Conservation (phyloP, 2,888 invertebrate species). For the Sturmia bella region DNA sequence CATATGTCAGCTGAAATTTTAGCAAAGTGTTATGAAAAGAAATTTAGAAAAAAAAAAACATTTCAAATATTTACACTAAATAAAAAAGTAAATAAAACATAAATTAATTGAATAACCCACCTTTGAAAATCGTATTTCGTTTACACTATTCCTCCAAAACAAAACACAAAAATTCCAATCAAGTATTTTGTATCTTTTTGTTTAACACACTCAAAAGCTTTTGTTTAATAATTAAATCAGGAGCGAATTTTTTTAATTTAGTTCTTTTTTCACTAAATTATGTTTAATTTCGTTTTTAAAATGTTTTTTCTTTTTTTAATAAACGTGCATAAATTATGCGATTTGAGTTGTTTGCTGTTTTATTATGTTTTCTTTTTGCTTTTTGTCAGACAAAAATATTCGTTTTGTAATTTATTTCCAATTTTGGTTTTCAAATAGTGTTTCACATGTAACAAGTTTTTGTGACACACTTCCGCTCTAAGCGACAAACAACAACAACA, state of each 20-base stretch:
- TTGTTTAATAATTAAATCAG: too few relatives aligned
- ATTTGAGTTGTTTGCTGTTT: not conserved
- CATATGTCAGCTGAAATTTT: constrained; percentile 47
- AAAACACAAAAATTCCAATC: not conserved
- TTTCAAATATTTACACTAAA: constrained; percentile 47
- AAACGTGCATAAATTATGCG: constrained; percentile 47
- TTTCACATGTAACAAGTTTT: constrained; percentile 39
- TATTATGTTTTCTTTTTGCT: constrained; percentile 16
- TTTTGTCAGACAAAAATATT: constrained; percentile 39
- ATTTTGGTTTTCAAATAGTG: constrained; percentile 7
- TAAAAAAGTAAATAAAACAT: constrained; percentile 4
- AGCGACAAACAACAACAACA: constrained; percentile 54
- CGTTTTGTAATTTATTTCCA: constrained; percentile 34
- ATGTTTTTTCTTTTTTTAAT: constrained; percentile 19
- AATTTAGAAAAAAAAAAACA: constrained; percentile 31
- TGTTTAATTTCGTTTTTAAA: not conserved
- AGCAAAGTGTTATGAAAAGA: constrained; percentile 20
- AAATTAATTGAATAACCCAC: constrained; percentile 24
- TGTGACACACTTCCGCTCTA: constrained; percentile 55
- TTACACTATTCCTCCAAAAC: not conserved
- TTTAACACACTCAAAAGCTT: too few relatives aligned
- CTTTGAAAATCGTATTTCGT: constrained; percentile 31
- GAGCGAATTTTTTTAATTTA: too few relatives aligned
- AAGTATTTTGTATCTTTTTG: too few relatives aligned
- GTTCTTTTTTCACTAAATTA: not conserved